Conservation (phyloP, 1,140 invertebrate genomes). For the Musca vetustissima region DNA sequence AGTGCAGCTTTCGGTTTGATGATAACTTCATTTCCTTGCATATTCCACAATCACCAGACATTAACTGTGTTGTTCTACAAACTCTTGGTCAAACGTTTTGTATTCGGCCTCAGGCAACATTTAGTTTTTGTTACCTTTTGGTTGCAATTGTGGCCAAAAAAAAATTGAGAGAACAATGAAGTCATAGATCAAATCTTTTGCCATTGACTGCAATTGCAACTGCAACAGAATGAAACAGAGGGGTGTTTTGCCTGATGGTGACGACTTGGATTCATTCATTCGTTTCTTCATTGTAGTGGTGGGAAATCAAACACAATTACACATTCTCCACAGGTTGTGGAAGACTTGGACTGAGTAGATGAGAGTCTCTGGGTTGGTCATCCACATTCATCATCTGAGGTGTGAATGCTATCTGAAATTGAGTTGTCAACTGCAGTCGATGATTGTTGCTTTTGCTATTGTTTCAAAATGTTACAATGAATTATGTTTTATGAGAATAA, state of each 20-base stretch:
- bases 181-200: constrained; percentile 22
- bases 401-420: constrained; percentile 19
- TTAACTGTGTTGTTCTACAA: no score
- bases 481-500: not conserved
- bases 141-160: no score
- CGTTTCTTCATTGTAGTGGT: not conserved
- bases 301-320: not conserved
- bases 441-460: constrained; percentile 5
- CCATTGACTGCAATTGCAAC: constrained; percentile 9
- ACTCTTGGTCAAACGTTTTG: no score
- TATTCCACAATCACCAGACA: no score
- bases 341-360: not conserved
- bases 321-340: not conserved
- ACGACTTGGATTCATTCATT: no score
- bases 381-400: constrained; percentile 11
- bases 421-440: constrained; percentile 11
- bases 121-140: no score
- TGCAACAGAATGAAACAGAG: not conserved
- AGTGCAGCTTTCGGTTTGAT: no score
- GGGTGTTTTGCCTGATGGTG: no score
- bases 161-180: constrained; percentile 14
- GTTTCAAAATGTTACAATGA: not conserved
- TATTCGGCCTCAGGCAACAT: no score
- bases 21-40: no score
- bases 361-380: not conserved